phyloP scores from a whole-genome alignment of 2,888 invertebrate species.

The Aphodius sticticus region DNA sequence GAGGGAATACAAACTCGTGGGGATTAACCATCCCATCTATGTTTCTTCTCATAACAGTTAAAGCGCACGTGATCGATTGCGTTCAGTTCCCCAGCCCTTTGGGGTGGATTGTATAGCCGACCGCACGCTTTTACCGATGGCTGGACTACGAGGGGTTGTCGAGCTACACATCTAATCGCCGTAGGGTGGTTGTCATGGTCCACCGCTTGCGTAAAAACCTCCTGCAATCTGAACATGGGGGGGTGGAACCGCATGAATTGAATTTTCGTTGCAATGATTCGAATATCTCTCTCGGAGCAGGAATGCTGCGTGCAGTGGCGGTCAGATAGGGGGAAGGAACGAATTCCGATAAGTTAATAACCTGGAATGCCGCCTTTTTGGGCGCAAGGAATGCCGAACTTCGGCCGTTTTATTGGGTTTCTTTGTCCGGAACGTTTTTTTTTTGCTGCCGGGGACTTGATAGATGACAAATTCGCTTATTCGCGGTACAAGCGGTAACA shows the following conservation, averaged over 20 bases:
- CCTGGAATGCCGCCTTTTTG: not conserved
- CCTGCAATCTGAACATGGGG: not conserved
- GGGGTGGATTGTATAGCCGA: not conserved
- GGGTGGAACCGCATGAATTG: not conserved
- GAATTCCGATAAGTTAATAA: slow-evolving; percentile 4
- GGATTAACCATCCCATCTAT: slow-evolving; percentile 16
- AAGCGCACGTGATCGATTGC: slow-evolving; percentile 16
- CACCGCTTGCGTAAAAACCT: not conserved
- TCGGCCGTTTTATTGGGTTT: not conserved
- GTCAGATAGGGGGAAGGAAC: not conserved
- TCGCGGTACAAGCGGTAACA: no score
- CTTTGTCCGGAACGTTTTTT: not conserved
- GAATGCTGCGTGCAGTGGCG: not conserved
- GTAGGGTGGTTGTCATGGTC: not conserved
- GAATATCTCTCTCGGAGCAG: not conserved
- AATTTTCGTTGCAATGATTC: slow-evolving; percentile 4
- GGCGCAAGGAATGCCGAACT: not conserved
- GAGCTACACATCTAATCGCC: not conserved
- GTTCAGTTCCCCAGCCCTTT: not conserved
- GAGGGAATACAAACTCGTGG: slow-evolving; percentile 14
- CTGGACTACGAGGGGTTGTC: not conserved
- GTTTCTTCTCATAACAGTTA: slow-evolving; percentile 21
- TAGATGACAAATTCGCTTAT: not conserved
- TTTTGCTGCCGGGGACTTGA: not conserved
- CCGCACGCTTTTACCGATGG: slow-evolving; percentile 13